Evolutionary conservation across 1,140 invertebrate genomes (phyloP), one percentile per base, ranked within the genome.

Genomic region (Coenobita brevimanus): DNA sequence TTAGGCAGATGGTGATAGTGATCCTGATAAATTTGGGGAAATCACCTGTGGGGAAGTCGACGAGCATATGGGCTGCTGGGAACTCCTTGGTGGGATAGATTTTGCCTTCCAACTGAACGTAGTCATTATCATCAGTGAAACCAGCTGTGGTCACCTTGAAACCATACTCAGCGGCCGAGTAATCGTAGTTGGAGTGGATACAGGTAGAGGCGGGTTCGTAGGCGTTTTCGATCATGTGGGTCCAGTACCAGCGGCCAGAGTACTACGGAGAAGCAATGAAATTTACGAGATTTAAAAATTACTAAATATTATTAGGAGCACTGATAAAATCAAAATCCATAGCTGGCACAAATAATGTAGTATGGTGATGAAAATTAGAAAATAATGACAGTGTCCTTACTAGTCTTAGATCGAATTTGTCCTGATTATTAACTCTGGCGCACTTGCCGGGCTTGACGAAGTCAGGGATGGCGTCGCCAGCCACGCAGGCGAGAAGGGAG

Each of bases 391-490:
- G n/a, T n/a, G n/a, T 1, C n/a, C 33, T 27, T 17, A 64, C 60
- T 36, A 21, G 38, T 10, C 54, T 8, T 17, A 82, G 57, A 33
- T 64, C 57, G 38, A 67, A 62, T n/a, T 64, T 41, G 24, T 62
- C 33, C 21, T 82, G 54, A 3, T 41, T 36, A 8, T 21, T 33
- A 17, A 82, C 79, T 21, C 2, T n/a, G 13, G 79, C 75, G 54
- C 75, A 78, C 54, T 78, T 50, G 3, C 75, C 75, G 33, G 75
- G 41, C 30, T 30, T 33, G 41, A 78, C 41, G 13, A 78, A 78
- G 21, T 30, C 33, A 15, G 75, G 75, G 30, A 78, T 78, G 8
- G 30, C 41, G 13, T 78, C 75, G 1, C 21, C 75, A 8, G 75
- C 75, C 15, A 57, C 75, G 54, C 41, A 50, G 43, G 43, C 75